Percentiles rank a stretch among this genome's conserved stretches.
phyloP scores from a whole-genome alignment of 2,113 vertebrate genomes.

The Synchiropus splendidus region DNA sequence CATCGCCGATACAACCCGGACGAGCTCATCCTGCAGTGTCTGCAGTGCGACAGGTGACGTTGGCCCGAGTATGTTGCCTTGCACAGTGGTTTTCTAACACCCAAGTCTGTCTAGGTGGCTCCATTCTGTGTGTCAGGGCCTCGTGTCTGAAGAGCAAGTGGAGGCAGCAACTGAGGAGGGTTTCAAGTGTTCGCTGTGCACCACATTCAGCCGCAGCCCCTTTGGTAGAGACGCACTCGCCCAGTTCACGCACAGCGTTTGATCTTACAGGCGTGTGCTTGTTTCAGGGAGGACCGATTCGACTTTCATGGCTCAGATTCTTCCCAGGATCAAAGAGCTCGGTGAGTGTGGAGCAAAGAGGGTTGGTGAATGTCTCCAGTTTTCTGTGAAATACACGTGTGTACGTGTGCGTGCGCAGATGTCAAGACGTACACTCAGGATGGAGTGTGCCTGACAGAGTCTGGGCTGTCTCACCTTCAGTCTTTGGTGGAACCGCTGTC shows the following conservation, averaged over 20 bases:
- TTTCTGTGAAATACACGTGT: not conserved
- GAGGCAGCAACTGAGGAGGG: conserved; percentile 84
- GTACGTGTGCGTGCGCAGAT: conserved; percentile 55
- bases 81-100: too few relatives aligned
- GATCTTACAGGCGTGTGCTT: conserved; percentile 1
- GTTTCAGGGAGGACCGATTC: conserved; percentile 31
- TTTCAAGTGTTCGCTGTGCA: conserved; percentile 91
- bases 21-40: conserved; percentile 87
- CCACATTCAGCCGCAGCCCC: conserved; percentile 62
- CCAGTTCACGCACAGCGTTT: not conserved
- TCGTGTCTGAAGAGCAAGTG: conserved; percentile 84
- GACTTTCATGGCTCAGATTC: conserved; percentile 45
- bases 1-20: conserved; percentile 74
- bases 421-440: conserved; percentile 93
- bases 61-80: not conserved
- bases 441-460: conserved; percentile 92
- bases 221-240: conserved; percentile 63
- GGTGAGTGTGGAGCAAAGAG: conserved; percentile 27
- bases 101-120: conserved; percentile 75
- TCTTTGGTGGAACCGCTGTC: conserved; percentile 74
- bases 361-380: not conserved
- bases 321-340: conserved; percentile 42
- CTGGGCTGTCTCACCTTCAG: conserved; percentile 89
- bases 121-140: conserved; percentile 87
- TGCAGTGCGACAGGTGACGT: conserved; percentile 85